Evolutionary conservation across 2,888 invertebrate species (phyloP).

Genomic region (Orchestes rusci): DNA sequence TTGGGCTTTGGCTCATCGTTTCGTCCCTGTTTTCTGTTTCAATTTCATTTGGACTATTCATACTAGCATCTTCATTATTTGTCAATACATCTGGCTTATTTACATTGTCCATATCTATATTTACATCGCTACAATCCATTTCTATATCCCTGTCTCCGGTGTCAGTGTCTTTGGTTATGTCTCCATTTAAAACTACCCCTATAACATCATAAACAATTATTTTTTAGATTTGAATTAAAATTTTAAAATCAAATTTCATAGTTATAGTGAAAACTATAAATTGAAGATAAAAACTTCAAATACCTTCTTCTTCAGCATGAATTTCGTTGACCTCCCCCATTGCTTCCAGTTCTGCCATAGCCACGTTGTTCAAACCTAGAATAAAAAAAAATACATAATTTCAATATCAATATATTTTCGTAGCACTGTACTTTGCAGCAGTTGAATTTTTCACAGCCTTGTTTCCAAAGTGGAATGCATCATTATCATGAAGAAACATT

Average conservation of each 20-base stretch:
- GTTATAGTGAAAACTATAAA: too few relatives aligned
- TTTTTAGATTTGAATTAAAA: too few relatives aligned
- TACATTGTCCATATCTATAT: constrained; percentile 21
- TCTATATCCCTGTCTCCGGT: constrained; percentile 36
- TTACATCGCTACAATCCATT: constrained; percentile 22
- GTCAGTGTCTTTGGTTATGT: constrained; percentile 33
- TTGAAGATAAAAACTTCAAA: neutral
- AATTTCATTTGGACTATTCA: constrained; percentile 13
- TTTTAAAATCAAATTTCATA: too few relatives aligned
- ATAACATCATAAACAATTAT: constrained; percentile 19
- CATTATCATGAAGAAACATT: too few relatives aligned
- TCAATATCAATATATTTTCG: too few relatives aligned
- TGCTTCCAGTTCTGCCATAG: constrained; percentile 42
- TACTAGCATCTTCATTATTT: constrained; percentile 24
- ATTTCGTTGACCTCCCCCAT: constrained; percentile 45
- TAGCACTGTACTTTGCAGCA: too few relatives aligned
- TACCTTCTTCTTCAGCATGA: constrained; percentile 39
- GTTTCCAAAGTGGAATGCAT: too few relatives aligned
- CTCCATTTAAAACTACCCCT: constrained; percentile 39
- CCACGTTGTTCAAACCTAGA: constrained; percentile 30
- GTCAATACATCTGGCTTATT: constrained; percentile 19
- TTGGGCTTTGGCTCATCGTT: constrained; percentile 11
- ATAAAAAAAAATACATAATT: neutral
- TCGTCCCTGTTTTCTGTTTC: constrained; percentile 16
- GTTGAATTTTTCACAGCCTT: too few relatives aligned